A percentile compares a stretch with the other conserved stretches of the same genome.
phyloP scores from a whole-genome alignment of 2,113 vertebrate genomes.

The Silurus meridionalis region DNA sequence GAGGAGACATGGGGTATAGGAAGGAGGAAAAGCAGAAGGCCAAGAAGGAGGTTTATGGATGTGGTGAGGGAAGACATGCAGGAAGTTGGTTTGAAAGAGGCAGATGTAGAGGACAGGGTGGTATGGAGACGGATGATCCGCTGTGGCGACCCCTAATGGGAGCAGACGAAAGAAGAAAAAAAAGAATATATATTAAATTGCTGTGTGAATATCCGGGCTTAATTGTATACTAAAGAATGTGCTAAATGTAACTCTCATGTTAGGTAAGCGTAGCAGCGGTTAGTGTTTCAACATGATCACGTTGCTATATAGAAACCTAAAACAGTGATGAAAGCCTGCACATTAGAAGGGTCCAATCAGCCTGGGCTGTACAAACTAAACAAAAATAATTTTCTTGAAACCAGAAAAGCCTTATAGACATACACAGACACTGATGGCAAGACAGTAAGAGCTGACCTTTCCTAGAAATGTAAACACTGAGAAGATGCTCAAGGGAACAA shows the following conservation, averaged over 20 bases:
- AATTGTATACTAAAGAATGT: not conserved
- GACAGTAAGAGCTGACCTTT: not conserved
- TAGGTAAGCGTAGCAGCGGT: not conserved
- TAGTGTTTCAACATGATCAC: not conserved
- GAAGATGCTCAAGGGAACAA: not conserved
- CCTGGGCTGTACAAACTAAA: not conserved
- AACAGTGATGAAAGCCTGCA: not conserved
- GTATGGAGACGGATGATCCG: no score
- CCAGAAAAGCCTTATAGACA: not conserved
- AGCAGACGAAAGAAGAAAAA: no score
- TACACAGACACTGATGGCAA: constrained; percentile 2
- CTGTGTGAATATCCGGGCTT: not conserved
- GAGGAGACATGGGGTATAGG: no score
- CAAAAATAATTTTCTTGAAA: no score
- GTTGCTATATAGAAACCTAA: not conserved
- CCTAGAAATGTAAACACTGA: constrained; percentile 32
- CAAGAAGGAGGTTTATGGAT: no score
- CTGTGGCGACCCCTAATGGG: no score
- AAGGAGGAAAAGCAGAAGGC: no score
- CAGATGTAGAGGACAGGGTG: no score
- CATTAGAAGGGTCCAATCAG: not conserved
- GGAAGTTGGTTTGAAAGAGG: no score
- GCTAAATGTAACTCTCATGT: not conserved
- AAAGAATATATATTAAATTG: no score
- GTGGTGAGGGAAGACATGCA: no score